phyloP scores from a whole-genome alignment of 2,797 vertebrate species.

The Diplodus puntazzo region DNA sequence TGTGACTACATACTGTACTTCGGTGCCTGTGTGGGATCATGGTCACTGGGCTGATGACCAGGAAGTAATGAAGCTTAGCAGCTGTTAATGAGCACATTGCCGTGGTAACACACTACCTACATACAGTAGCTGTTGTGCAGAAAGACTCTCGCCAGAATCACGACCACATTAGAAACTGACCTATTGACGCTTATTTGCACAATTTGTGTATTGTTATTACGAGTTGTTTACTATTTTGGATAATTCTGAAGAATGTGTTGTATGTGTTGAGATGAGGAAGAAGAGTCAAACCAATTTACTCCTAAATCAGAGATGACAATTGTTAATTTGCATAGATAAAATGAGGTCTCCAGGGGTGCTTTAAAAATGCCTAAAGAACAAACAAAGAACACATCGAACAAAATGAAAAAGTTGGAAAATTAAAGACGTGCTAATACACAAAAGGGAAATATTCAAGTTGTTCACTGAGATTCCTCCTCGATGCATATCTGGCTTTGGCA shows the following conservation, averaged over 20 bases:
- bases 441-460: background rate
- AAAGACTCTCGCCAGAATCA: slow-evolving; percentile 14
- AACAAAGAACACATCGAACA: slow-evolving; percentile 1
- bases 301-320: background rate
- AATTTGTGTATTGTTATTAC: background rate
- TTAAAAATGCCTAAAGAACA: background rate
- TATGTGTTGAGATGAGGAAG: background rate
- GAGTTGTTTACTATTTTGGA: background rate
- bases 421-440: background rate
- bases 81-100: slow-evolving; percentile 75
- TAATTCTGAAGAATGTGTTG: background rate
- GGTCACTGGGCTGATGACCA: slow-evolving; percentile 71
- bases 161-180: slow-evolving; percentile 4
- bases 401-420: slow-evolving; percentile 7
- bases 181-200: background rate
- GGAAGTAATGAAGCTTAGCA: slow-evolving; percentile 76
- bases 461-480: background rate
- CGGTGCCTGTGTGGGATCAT: slow-evolving; percentile 51
- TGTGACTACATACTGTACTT: slow-evolving; percentile 29
- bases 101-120: slow-evolving; percentile 50
- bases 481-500: background rate
- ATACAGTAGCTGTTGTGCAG: slow-evolving; percentile 6
- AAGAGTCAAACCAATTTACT: background rate
- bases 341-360: background rate
- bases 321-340: background rate